Conservation (phyloP, 2,797 vertebrate genomes). For the Melanogrammus aeglefinus region DNA sequence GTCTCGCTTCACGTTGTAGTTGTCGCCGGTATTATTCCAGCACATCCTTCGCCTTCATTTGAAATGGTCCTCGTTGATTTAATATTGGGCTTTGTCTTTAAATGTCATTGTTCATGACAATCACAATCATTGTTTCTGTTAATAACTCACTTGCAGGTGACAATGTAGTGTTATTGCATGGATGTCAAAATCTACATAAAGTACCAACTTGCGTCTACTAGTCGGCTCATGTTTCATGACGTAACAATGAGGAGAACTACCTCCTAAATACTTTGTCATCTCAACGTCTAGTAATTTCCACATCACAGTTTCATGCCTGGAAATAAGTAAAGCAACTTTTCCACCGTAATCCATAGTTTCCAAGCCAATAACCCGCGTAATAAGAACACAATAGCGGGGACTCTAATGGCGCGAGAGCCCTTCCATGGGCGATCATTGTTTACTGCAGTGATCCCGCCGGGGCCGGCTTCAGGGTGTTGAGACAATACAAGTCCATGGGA, state of each 20-base stretch:
- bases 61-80: not conserved
- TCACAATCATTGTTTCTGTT: not conserved
- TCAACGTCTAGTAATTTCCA: too few relatives aligned
- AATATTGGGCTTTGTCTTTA: not conserved
- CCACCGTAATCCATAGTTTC: too few relatives aligned
- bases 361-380: too few relatives aligned
- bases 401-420: not conserved
- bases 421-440: conserved; percentile 13
- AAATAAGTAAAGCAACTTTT: too few relatives aligned
- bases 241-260: too few relatives aligned
- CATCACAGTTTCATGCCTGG: too few relatives aligned
- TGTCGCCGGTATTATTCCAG: not conserved
- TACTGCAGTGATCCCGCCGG: conserved; percentile 8
- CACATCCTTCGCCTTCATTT: not conserved
- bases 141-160: not conserved
- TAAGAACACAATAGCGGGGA: not conserved
- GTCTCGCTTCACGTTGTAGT: not conserved
- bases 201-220: too few relatives aligned
- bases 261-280: too few relatives aligned
- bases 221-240: too few relatives aligned
- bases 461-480: conserved; percentile 12
- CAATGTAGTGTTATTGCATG: too few relatives aligned
- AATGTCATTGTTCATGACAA: not conserved
- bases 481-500: conserved; percentile 10
- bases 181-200: too few relatives aligned